A percentile compares a stretch with the other conserved stretches of the same genome.
phyloP scores from a whole-genome alignment of 2,113 vertebrate genomes.

The Corydoras maculifer region DNA sequence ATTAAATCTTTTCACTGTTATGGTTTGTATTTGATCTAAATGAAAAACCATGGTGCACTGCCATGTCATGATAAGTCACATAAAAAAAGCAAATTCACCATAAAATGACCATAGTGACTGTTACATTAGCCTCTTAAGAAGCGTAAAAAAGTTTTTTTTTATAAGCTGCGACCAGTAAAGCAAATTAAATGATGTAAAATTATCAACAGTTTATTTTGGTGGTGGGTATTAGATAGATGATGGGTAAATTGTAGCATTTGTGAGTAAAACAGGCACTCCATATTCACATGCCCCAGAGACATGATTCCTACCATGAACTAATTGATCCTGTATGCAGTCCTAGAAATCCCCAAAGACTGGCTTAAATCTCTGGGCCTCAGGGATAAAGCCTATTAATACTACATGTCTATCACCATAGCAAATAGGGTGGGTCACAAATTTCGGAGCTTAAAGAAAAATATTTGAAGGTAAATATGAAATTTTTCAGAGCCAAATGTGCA shows the following conservation, averaged over 20 bases:
- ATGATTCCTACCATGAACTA: conserved; percentile 32
- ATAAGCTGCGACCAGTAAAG: too few relatives aligned
- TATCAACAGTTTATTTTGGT: too few relatives aligned
- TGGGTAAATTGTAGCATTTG: conserved; percentile 14
- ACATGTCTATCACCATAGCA: conserved; percentile 21
- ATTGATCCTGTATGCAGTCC: conserved; percentile 34
- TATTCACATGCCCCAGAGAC: conserved; percentile 57
- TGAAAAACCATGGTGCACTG: conserved; percentile 34
- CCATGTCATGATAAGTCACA: conserved; percentile 23
- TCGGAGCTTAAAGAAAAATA: conserved; percentile 7
- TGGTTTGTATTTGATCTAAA: conserved; percentile 43
- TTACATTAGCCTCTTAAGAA: too few relatives aligned
- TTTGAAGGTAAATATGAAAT: not conserved
- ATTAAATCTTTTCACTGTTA: conserved; percentile 49
- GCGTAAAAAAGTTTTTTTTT: too few relatives aligned
- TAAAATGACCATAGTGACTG: too few relatives aligned
- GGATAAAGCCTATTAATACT: conserved; percentile 36
- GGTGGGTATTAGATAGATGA: conserved; percentile 9
- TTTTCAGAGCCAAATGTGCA: not conserved
- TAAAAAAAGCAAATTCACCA: too few relatives aligned
- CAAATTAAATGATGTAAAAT: too few relatives aligned
- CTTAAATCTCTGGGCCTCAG: conserved; percentile 29
- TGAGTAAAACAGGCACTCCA: conserved; percentile 9
- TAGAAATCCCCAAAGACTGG: conserved; percentile 3
- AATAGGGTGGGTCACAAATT: not conserved